Percentiles rank a stretch among this genome's conserved stretches.
phyloP scores from a whole-genome alignment of 2,797 vertebrate species.

The Megalops cyprinoides region DNA sequence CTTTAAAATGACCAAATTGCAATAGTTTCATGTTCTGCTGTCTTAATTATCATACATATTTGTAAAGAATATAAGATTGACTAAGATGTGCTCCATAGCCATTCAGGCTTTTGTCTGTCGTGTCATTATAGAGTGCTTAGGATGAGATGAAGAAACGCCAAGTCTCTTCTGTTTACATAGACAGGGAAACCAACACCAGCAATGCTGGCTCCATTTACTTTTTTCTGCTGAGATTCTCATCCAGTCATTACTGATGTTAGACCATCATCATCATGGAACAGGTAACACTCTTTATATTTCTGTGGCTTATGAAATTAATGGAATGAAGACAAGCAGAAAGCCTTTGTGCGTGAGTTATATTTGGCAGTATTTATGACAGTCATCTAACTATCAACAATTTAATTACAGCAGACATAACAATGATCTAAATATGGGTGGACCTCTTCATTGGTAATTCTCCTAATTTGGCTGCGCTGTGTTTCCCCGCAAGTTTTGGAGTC shows the following conservation, averaged over 20 bases:
- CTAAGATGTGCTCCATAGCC: neutral
- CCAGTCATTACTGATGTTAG: neutral
- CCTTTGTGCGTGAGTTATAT: neutral
- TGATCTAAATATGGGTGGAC: constrained; percentile 3
- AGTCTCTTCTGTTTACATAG: constrained; percentile 1
- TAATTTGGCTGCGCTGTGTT: constrained; percentile 7
- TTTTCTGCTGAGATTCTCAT: neutral
- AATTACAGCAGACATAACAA: neutral
- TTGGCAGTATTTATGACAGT: neutral
- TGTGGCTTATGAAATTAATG: neutral
- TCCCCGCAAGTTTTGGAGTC: neutral
- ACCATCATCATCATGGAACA: neutral
- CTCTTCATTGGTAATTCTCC: neutral
- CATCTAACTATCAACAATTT: neutral
- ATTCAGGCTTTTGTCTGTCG: neutral
- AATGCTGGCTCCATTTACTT: neutral
- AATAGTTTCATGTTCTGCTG: neutral
- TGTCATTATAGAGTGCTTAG: constrained; percentile 1
- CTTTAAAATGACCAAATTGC: too few species aligned
- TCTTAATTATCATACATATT: neutral
- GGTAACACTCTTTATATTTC: neutral
- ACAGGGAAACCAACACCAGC: neutral
- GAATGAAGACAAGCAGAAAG: neutral
- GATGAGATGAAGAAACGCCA: neutral
- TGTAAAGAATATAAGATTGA: neutral